These are phyloP conservation scores for Hyalella azteca DNA, from an alignment of 2,888 invertebrate species.

Conservation along the genomic window DNA sequence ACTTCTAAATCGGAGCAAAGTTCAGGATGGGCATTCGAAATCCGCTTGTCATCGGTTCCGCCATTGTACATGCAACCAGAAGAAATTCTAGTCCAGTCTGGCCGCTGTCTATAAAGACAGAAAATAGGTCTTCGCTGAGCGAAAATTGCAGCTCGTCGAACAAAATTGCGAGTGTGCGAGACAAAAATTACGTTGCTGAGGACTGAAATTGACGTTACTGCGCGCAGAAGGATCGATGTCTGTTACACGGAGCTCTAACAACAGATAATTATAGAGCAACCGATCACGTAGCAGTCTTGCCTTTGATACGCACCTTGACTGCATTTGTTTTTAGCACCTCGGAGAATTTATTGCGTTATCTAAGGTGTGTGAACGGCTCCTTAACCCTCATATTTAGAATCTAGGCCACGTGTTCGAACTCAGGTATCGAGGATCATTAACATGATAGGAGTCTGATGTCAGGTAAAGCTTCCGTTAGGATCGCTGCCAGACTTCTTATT, in stretches of 20 bases:
- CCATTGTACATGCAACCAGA: no score
- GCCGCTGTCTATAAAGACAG: no score
- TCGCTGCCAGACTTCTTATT: no score
- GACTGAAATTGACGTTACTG: background rate
- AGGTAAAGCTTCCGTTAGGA: no score
- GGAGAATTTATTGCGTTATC: slow-evolving; percentile 6
- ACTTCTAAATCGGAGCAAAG: no score
- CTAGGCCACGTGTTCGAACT: slow-evolving; percentile 4
- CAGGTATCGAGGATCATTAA: background rate
- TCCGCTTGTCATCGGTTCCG: no score
- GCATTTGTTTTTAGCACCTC: slow-evolving; percentile 18
- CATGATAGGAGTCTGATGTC: slow-evolving; percentile 12
- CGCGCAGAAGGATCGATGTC: background rate
- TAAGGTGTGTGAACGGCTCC: background rate
- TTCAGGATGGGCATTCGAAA: no score
- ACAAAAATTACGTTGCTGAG: no score
- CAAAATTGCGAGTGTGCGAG: no score
- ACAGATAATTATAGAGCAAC: background rate
- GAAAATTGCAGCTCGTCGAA: no score
- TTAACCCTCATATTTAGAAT: background rate
- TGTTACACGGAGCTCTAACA: background rate
- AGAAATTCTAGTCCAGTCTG: no score
- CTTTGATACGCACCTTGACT: background rate
- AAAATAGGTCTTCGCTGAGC: no score
- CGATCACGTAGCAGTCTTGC: background rate